Evolutionary conservation across 2,888 invertebrate genomes (phyloP), one percentile per base, ranked within the genome.

Genomic region (Thereva unica): DNA sequence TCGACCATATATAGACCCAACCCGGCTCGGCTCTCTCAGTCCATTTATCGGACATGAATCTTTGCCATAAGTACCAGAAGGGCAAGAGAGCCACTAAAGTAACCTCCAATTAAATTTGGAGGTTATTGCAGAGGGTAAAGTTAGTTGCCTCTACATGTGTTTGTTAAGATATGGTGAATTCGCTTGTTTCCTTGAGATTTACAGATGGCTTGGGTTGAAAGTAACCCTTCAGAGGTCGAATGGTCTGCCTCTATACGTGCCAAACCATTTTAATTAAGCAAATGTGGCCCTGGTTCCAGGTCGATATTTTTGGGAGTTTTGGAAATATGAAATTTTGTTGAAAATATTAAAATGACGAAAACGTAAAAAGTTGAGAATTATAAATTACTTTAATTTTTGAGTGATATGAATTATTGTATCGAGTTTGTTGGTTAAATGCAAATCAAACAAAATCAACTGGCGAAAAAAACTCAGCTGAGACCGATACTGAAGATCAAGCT

Each of bases 91-190:
- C 59, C 49, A 49, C 59, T 38, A 23, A 59, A 49, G 47, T 59
- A 59, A 59, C 59, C 59, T 23, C 38, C 59, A 59, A 59, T 59
- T 59, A 59, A 59, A 59, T 59, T 59, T 59, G 59, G 49, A 59
- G 45, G 59, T 45, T 59, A 47, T 59, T 35, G 38, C 12, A 45
- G 45, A 7, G 23, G 23, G 23, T 23, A 23, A 23, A 23, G 23
- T 23, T 23, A 23, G 23, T 12, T 59, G 23, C 45, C 35, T n/a
- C 8, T 10, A 59, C 38, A 40, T 47, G 40, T 49, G 38, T 37
- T 12, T 59, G 45, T 45, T 45, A 47, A 47, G 38, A 41, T 37
- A 37, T 49, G 40, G 49, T 47, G 10, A 45, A 9, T 8, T 10
- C 9, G 38, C 47, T 59, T 47, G 49, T 59, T 37, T 37, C 37